A percentile compares a stretch with the other conserved stretches of the same genome.
phyloP scores from a whole-genome alignment of 2,888 invertebrate species.

The Dilophus febrilis region DNA sequence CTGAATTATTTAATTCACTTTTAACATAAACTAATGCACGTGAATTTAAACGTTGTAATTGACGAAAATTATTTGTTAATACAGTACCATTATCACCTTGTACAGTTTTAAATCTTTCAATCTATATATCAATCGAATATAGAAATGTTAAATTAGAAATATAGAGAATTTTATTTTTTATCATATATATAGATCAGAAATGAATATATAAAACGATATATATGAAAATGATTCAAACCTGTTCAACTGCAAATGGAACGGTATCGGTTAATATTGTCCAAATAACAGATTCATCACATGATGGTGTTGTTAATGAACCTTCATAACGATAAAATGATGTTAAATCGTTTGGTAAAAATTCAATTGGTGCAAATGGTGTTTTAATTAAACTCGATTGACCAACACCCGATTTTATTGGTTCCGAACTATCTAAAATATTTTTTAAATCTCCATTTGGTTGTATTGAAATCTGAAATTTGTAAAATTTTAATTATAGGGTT shows the following conservation, averaged over 20 bases:
- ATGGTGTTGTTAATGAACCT: constrained; percentile 60
- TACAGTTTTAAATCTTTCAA: constrained; percentile 27
- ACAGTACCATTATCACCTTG: constrained; percentile 22
- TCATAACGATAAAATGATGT: constrained; percentile 40
- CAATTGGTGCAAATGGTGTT: constrained; percentile 13
- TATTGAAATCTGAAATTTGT: too few species aligned
- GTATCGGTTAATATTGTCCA: constrained; percentile 49
- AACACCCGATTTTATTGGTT: constrained; percentile 17
- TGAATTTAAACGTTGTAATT: constrained; percentile 25
- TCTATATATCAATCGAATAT: too few species aligned
- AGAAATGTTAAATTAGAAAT: too few species aligned
- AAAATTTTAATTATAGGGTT: too few species aligned
- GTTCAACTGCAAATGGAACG: constrained; percentile 33
- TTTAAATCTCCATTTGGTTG: too few species aligned
- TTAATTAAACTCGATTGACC: constrained; percentile 14
- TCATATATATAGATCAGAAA: background rate
- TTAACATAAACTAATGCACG: constrained; percentile 13
- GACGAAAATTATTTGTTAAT: constrained; percentile 32
- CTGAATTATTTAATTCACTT: background rate
- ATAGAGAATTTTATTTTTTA: too few species aligned
- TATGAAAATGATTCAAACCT: constrained; percentile 21
- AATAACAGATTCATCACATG: constrained; percentile 52
- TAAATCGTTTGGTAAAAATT: constrained; percentile 37
- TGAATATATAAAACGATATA: background rate
- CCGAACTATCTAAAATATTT: constrained; percentile 15